A percentile compares a stretch with the other conserved stretches of the same genome.
Conservation (phyloP, 2,888 invertebrate species). For the Cryptocheilus praepositus region DNA sequence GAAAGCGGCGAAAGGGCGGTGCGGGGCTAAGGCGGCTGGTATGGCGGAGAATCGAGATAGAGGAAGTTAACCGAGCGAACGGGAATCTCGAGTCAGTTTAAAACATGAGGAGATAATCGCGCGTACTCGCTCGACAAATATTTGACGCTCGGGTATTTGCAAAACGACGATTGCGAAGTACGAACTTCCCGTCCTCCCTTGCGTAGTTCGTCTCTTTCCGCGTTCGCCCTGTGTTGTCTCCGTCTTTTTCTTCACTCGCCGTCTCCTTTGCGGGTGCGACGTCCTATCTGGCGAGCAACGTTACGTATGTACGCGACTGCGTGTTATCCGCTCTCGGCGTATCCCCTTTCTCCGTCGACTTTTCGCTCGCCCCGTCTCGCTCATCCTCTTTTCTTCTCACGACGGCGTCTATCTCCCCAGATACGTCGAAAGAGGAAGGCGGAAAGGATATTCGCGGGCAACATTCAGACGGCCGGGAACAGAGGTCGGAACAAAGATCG, state of each 20-base stretch:
- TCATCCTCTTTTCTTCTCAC: neutral
- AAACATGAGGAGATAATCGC: conserved; percentile 46
- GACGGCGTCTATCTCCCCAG: neutral
- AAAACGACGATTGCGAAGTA: conserved; percentile 20
- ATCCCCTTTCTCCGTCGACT: neutral
- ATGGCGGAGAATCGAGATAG: neutral
- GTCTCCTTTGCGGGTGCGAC: neutral
- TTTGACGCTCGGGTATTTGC: conserved; percentile 36
- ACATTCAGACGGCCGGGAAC: conserved; percentile 4
- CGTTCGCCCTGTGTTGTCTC: too few relatives aligned
- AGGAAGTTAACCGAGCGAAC: conserved; percentile 34
- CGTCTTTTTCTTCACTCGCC: too few relatives aligned
- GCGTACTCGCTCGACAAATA: conserved; percentile 46
- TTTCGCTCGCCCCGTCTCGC: neutral
- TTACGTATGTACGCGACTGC: neutral
- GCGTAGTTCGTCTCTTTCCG: too few relatives aligned
- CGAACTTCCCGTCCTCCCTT: neutral
- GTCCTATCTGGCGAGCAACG: neutral
- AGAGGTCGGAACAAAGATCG: conserved; percentile 9
- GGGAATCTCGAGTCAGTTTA: conserved; percentile 35
- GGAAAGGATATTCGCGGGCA: conserved; percentile 5
- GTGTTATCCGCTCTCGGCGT: neutral
- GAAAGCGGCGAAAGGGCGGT: too few relatives aligned
- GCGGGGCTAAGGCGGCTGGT: neutral
- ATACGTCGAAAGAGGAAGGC: neutral